Base-by-base conservation (phyloP, 2,113 vertebrate species). In the Lathamus discolor region DNA sequence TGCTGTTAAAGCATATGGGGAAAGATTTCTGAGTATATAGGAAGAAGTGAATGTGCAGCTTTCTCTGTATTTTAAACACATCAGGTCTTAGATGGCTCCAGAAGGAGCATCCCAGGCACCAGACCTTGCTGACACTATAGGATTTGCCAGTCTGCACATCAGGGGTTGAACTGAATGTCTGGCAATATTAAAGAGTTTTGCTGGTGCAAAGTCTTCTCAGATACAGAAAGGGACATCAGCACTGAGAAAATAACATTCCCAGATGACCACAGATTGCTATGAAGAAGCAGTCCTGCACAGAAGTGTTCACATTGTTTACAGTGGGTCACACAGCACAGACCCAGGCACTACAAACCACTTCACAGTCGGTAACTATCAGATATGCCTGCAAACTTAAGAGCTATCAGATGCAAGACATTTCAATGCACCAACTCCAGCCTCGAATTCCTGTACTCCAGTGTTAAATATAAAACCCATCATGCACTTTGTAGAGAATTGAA, bases 1-100 rank as follows among this genome's bases (percentile, higher is more conserved):
- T 94, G 94, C 95, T 93, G 95, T 97, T 98, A 80, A 94, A 98
- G 91, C 97, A 96, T 95, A 97, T 77, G 72, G 95, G 93, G 83
- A 97, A 96, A 88, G 93, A 96, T 93, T 63, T 49, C 93, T 18
- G 93, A 97, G 77, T 54, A 94, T 84, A 83, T 64, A 76, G 77
- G 72, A 77, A 93, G 88, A 93, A 84, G 33, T 37, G 15, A 67
- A 94, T 94, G 76, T 59, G 69, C 78, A 93, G 66, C 62, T 59
- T 94, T 91, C 49, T 73, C 84, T 82, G 46, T 61, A 74, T 94
- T 97, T 91, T 51, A 86, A 88, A 93, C 86, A 83, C 73, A 27
- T 93, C 90, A 78, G 96, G 95, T 94, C 95, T 96, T 81, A 95
- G 91, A 97, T 94, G 91, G 91, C 91, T 96, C 96, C 94, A 87